A percentile compares a stretch with the other conserved stretches of the same genome.
phyloP scores from a whole-genome alignment of 2,888 invertebrate species.

The Teleogryllus oceanicus region DNA sequence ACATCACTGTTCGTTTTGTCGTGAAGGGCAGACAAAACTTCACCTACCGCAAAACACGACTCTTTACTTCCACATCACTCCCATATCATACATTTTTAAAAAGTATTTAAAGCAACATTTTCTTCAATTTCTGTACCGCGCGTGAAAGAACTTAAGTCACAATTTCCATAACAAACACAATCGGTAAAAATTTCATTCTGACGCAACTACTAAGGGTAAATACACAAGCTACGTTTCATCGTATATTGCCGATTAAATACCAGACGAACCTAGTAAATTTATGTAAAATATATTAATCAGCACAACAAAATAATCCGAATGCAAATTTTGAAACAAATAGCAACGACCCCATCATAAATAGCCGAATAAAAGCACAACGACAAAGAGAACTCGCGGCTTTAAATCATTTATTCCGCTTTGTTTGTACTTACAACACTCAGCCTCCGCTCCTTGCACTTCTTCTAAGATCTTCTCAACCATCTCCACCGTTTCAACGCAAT shows the following conservation, averaged over 20 bases:
- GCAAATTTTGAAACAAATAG: too few species aligned
- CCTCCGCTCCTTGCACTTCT: conserved; percentile 56
- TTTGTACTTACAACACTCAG: conserved; percentile 44
- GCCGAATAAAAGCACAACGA: conserved; percentile 1
- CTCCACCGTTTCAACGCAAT: conserved; percentile 38
- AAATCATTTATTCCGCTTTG: not conserved
- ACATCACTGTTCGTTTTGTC: conserved; percentile 44
- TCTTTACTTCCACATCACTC: conserved; percentile 4
- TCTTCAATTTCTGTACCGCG: not conserved
- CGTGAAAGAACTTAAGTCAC: too few species aligned
- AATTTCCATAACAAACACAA: too few species aligned
- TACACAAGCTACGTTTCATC: too few species aligned
- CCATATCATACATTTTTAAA: not conserved
- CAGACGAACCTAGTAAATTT: too few species aligned
- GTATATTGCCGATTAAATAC: too few species aligned
- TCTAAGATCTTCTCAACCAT: conserved; percentile 68
- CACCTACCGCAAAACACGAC: conserved; percentile 43
- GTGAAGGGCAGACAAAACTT: conserved; percentile 44
- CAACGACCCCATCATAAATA: too few species aligned
- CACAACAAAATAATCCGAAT: too few species aligned
- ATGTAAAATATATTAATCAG: too few species aligned
- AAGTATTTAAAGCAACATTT: not conserved
- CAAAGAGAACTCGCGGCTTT: not conserved
- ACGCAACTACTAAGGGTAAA: too few species aligned
- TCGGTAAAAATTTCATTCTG: too few species aligned